Evolutionary conservation across 2,113 vertebrate genomes (phyloP), one percentile per base, ranked within the genome.

Genomic region (Semnornis frantzii): DNA sequence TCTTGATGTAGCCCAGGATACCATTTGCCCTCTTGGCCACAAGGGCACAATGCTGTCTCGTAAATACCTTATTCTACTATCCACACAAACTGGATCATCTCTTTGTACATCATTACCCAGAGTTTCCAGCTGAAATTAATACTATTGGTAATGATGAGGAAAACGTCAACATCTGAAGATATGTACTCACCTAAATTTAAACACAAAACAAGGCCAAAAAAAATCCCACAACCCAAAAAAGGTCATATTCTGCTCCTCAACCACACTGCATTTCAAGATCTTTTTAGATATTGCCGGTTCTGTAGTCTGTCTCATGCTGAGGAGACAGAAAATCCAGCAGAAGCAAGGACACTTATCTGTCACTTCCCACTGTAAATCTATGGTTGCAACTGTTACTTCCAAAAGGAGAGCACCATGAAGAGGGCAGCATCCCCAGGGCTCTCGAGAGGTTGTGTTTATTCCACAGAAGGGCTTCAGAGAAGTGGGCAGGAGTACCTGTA

Each of bases 161-260:
- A 42, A 44, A 5, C 9, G 18, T 37, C 60, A 64, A 3, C 24
- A 86, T 24, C 80, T 0, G 4, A 54, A 83, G n/a, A 65, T 33
- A 33, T 3, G 6, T 31, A 57, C 31, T 82, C 18, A 80, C 31
- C 30, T 52, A 68, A 68, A 48, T 14, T 73, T 69, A 23, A 76
- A 84, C 88, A 28, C 17, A 66, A 82, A 94, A 8, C 10, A 75
- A 79, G 59, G 7, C 3, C 54, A 28, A 81, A 85, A n/a, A 85
- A n/a, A n/a, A n/a, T n/a, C 1, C 3, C 7, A 13, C 54, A 15
- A 28, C 1, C 2, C 8, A 11, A 50, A 15, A 28, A 81, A 85
- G 17, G 69, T 70, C 10, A 86, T 24, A 28, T 84, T 72, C 46
- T 34, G 31, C 37, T 69, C 52, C 39, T 46, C n/a, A 79, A 25